These are phyloP conservation scores for Drosophila multiciliata DNA, from an alignment of 2,888 invertebrate species.

Conservation along the genomic window DNA sequence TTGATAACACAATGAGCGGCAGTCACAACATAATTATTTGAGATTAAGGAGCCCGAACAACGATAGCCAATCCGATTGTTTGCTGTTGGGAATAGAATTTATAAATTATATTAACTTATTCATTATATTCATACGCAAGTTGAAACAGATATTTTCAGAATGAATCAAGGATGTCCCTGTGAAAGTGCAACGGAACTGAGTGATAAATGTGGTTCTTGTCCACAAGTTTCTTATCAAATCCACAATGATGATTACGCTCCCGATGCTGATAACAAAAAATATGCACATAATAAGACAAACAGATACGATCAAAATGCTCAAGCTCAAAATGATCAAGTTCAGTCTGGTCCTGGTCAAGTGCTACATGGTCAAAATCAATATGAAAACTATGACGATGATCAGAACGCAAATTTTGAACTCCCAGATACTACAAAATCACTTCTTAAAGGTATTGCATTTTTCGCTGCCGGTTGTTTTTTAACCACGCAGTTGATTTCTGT, in stretches of 20 bases:
- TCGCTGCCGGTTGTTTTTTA: conserved; percentile 70
- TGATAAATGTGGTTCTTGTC: conserved; percentile 22
- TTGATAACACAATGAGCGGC: conserved; percentile 88
- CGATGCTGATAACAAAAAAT: background rate
- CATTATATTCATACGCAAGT: background rate
- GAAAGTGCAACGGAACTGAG: conserved; percentile 22
- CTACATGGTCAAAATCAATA: background rate
- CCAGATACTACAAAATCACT: conserved; percentile 57
- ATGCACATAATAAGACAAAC: no score
- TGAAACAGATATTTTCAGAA: conserved; percentile 20
- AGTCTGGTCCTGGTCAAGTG: no score
- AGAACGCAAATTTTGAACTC: conserved; percentile 23
- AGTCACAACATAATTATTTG: conserved; percentile 86
- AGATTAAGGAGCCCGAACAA: conserved; percentile 86
- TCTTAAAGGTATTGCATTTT: conserved; percentile 66
- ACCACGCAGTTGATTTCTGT: conserved; percentile 68
- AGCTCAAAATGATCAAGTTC: no score
- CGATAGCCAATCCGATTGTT: conserved; percentile 81
- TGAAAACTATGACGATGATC: background rate
- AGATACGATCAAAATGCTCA: no score
- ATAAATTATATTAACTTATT: background rate
- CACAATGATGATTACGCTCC: background rate
- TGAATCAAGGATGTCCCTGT: conserved; percentile 45
- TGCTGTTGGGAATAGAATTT: conserved; percentile 55
- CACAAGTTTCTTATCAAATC: background rate